Evolutionary conservation across 2,888 invertebrate genomes (phyloP).

Genomic region (Drosophila lacicola): DNA sequence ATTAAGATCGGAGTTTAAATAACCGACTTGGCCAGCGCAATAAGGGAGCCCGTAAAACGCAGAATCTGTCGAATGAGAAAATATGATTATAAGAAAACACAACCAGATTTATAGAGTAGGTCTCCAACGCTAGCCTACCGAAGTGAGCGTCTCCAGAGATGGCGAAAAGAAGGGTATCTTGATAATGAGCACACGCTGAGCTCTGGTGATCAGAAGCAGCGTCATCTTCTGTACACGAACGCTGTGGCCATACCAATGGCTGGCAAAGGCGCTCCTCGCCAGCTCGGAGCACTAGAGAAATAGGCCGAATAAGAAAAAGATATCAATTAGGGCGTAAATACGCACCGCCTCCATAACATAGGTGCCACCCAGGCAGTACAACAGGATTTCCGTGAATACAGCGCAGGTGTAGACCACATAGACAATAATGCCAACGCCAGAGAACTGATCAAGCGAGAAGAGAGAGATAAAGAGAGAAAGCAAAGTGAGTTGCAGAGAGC

Average conservation of each 20-base stretch:
- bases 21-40: conserved; percentile 69
- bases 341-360: conserved; percentile 73
- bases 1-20: conserved; percentile 28
- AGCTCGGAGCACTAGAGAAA: conserved; percentile 56
- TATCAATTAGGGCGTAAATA: background rate
- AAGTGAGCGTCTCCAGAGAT: conserved; percentile 69
- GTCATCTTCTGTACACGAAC: conserved; percentile 74
- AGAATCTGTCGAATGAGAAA: conserved; percentile 41
- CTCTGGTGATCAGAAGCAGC: conserved; percentile 69
- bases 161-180: conserved; percentile 80
- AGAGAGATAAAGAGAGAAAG: background rate
- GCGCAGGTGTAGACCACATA: conserved; percentile 76
- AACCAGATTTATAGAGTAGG: rapidly evolving
- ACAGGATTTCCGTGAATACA: conserved; percentile 67
- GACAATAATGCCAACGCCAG: conserved; percentile 74
- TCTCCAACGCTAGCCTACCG: conserved; percentile 48
- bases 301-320: too few species aligned
- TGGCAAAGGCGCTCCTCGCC: conserved; percentile 56
- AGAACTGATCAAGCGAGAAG: conserved; percentile 51
- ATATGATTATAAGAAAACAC: background rate
- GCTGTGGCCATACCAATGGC: conserved; percentile 76
- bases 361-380: conserved; percentile 80
- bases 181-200: conserved; percentile 69
- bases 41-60: conserved; percentile 70
- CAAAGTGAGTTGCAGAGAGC: background rate